These are phyloP conservation scores for Stichodactyla mertensii DNA, from an alignment of 64 coral and sea anemone species.

Conservation along the genomic window DNA sequence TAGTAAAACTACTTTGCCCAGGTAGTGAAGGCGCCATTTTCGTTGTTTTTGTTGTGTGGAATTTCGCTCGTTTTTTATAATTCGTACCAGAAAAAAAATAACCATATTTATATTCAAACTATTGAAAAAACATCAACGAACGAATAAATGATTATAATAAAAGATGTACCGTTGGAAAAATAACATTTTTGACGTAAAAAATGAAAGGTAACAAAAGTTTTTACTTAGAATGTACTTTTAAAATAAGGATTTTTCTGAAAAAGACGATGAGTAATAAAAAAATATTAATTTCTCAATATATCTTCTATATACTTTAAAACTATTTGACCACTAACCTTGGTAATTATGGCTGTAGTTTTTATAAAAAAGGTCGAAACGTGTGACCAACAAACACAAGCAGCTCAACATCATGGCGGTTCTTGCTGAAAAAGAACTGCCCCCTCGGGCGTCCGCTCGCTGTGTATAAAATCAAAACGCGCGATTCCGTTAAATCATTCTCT, in stretches of 20 bases:
- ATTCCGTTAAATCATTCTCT: not conserved
- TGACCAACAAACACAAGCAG: slow-evolving; percentile 49
- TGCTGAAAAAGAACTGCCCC: not conserved
- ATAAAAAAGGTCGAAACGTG: slow-evolving; percentile 6
- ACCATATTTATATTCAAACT: not conserved
- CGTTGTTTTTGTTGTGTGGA: not conserved
- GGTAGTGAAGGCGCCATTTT: not conserved
- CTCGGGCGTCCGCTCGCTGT: slow-evolving; percentile 42
- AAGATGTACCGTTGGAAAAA: not conserved
- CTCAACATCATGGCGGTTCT: slow-evolving; percentile 12
- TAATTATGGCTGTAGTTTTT: not conserved
- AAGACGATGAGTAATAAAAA: not conserved
- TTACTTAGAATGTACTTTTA: not conserved
- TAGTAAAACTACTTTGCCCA: not conserved
- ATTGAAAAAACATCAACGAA: not conserved
- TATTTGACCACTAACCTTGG: not conserved
- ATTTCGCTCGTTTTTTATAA: not conserved
- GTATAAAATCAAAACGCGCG: slow-evolving; percentile 33
- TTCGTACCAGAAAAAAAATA: not conserved
- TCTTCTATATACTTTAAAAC: not conserved
- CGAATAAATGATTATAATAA: not conserved
- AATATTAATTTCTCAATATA: not conserved
- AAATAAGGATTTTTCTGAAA: not conserved
- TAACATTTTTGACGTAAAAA: not conserved
- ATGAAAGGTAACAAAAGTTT: not conserved